Evolutionary conservation across 2,113 vertebrate genomes (phyloP).

Genomic region (Myocastor coypus): DNA sequence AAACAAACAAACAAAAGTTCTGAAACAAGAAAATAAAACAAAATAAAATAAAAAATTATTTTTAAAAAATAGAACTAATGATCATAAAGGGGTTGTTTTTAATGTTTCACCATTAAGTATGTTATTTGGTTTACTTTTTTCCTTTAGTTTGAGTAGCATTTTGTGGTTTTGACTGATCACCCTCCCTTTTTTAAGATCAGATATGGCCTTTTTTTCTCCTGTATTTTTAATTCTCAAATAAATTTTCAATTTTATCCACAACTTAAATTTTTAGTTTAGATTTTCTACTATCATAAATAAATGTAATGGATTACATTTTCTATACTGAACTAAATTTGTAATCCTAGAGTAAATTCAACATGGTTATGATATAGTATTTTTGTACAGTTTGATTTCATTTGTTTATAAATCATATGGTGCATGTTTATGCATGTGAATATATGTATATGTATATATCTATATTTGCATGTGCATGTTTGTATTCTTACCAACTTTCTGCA

Average conservation of each 20-base stretch:
- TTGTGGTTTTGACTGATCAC: not conserved
- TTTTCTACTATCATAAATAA: slow-evolving; percentile 39
- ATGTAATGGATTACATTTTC: not conserved
- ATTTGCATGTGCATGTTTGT: not conserved
- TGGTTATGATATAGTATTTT: not conserved
- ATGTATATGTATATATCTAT: not conserved
- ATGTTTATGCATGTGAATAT: not conserved
- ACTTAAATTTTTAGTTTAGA: slow-evolving; percentile 35
- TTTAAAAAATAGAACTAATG: not conserved
- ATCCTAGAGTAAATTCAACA: not conserved
- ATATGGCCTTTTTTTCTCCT: not conserved
- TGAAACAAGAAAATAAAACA: no score
- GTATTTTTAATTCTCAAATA: not conserved
- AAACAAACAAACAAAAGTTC: no score
- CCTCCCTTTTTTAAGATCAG: not conserved
- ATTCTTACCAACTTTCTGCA: not conserved
- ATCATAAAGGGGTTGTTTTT: not conserved
- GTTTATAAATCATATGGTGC: not conserved
- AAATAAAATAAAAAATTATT: no score
- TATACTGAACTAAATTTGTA: not conserved
- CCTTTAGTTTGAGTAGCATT: not conserved
- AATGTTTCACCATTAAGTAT: not conserved
- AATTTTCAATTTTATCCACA: not conserved
- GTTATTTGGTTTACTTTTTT: not conserved
- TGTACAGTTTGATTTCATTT: not conserved